Evolutionary conservation across 2,888 invertebrate genomes (phyloP).

Genomic region (Tetranychus piercei): DNA sequence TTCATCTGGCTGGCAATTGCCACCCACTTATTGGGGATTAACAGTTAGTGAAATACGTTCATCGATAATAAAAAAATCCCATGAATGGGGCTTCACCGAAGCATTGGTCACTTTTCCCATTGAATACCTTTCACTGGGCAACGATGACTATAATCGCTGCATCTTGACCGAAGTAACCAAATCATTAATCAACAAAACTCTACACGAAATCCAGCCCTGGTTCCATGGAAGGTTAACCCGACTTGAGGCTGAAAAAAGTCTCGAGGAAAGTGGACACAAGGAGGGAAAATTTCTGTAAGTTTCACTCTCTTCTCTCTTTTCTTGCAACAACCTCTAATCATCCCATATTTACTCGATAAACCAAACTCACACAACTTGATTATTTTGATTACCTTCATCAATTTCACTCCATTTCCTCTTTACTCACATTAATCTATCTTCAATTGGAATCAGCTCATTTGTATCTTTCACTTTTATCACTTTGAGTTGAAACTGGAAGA

Average conservation of each 20-base stretch:
- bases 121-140: not conserved
- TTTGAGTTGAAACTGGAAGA: too few relatives aligned
- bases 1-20: conserved; percentile 26
- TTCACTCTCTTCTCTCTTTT: not conserved
- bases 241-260: conserved; percentile 32
- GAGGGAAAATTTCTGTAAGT: conserved; percentile 35
- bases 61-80: conserved; percentile 25
- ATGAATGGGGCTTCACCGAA: conserved; percentile 28
- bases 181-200: conserved; percentile 31
- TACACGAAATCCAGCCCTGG: conserved; percentile 36
- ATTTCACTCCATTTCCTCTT: not conserved
- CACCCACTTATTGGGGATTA: conserved; percentile 28
- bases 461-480: too few relatives aligned
- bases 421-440: not conserved
- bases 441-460: not conserved
- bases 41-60: conserved; percentile 26
- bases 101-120: conserved; percentile 3
- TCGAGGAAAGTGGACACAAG: conserved; percentile 31
- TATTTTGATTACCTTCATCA: not conserved
- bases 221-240: conserved; percentile 34
- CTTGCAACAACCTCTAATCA: not conserved
- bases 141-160: conserved; percentile 4
- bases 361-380: not conserved
- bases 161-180: conserved; percentile 20
- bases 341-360: not conserved